phyloP scores from a whole-genome alignment of 2,888 invertebrate species.

The Lochmaea crataegi region DNA sequence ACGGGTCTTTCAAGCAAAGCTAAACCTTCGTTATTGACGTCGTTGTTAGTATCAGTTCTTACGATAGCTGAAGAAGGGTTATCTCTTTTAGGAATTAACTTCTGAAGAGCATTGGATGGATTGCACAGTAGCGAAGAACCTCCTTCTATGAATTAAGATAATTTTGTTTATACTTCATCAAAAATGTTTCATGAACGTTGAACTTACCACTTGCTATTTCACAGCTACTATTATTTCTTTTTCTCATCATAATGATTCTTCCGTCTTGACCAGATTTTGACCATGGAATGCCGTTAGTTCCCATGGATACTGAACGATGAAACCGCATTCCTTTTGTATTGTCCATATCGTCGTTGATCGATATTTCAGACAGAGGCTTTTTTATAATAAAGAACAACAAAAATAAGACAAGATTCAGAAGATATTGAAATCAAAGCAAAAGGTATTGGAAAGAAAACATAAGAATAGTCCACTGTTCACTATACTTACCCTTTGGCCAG shows the following conservation, averaged over 20 bases:
- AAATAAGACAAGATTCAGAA: neutral
- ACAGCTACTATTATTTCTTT: conserved; percentile 78
- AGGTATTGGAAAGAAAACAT: neutral
- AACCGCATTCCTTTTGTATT: conserved; percentile 72
- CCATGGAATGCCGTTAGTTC: conserved; percentile 73
- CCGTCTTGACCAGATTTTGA: conserved; percentile 71
- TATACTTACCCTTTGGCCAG: conserved; percentile 64
- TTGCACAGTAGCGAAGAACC: conserved; percentile 87
- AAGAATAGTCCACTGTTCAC: too few species aligned
- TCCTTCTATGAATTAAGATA: conserved; percentile 67
- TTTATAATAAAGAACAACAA: conserved; percentile 31
- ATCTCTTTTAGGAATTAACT: conserved; percentile 77
- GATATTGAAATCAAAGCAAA: neutral
- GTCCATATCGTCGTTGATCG: conserved; percentile 69
- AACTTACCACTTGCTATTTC: conserved; percentile 69
- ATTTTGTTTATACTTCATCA: neutral
- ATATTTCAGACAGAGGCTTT: conserved; percentile 69
- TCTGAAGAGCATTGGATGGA: conserved; percentile 88
- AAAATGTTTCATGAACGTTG: neutral
- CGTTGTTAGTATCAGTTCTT: conserved; percentile 57
- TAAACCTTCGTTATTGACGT: conserved; percentile 66
- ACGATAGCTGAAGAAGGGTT: conserved; percentile 66
- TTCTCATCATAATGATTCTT: conserved; percentile 71
- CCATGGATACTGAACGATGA: conserved; percentile 90
- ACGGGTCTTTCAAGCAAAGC: conserved; percentile 83